phyloP scores from a whole-genome alignment of 2,113 vertebrate genomes.

The Lamprologus sp. region DNA sequence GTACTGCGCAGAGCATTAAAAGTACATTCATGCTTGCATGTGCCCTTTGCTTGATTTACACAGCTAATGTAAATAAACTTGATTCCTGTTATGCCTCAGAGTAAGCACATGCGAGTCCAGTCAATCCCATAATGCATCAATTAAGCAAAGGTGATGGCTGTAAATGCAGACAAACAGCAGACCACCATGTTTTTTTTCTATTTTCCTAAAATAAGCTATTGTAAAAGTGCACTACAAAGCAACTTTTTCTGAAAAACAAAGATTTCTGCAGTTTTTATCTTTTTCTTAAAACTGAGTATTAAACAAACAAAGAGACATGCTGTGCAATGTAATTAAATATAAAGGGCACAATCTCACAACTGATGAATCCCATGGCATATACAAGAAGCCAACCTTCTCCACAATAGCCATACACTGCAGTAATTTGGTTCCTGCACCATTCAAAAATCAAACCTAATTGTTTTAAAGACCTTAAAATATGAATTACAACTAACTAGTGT shows the following conservation, averaged over 20 bases:
- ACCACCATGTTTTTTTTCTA: not conserved
- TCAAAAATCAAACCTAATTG: not conserved
- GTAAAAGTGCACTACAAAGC: not conserved
- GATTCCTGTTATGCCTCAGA: not conserved
- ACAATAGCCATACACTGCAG: not conserved
- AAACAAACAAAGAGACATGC: not conserved
- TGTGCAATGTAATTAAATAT: not conserved
- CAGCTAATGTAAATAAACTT: slow-evolving; percentile 2
- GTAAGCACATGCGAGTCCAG: slow-evolving; percentile 26
- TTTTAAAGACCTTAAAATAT: not conserved
- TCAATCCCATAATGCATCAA: not conserved
- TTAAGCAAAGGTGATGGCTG: not conserved
- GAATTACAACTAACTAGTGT: not conserved
- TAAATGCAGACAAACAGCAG: not conserved
- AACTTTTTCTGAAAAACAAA: not conserved
- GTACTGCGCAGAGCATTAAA: not conserved
- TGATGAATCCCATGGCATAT: not conserved
- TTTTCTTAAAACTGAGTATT: not conserved
- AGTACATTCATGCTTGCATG: not conserved
- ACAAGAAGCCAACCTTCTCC: not conserved
- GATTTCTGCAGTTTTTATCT: not conserved
- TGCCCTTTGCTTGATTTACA: not conserved
- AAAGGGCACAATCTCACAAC: not conserved
- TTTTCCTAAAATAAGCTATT: not conserved
- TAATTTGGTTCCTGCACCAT: not conserved